Conservation (phyloP, 2,797 vertebrate genomes). For the Triplophysa yarkandensis region DNA sequence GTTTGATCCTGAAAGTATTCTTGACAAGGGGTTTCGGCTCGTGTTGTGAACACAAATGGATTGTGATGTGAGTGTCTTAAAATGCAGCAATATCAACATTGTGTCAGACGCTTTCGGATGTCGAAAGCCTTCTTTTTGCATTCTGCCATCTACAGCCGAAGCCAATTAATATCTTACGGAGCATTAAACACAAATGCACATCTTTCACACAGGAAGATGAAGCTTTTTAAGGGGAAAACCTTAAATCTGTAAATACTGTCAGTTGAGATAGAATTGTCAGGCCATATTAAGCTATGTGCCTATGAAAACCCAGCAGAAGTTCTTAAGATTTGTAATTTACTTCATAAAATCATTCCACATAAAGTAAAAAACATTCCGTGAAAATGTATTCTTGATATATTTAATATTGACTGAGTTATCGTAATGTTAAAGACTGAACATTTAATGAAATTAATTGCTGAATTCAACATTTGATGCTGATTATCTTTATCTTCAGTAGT, state of each 20-base stretch:
- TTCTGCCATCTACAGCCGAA: slow-evolving; percentile 27
- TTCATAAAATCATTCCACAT: too few relatives aligned
- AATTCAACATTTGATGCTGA: too few relatives aligned
- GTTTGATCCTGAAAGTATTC: slow-evolving; percentile 25
- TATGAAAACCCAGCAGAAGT: too few relatives aligned
- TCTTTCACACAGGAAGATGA: not conserved
- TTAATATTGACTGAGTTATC: too few relatives aligned
- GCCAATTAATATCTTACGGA: slow-evolving; percentile 46
- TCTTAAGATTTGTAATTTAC: too few relatives aligned
- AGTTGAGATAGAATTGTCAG: too few relatives aligned
- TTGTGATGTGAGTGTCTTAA: slow-evolving; percentile 34
- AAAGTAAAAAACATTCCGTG: too few relatives aligned
- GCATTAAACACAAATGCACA: slow-evolving; percentile 23
- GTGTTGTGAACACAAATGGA: slow-evolving; percentile 39
- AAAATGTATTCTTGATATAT: too few relatives aligned
- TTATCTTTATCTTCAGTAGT: too few relatives aligned
- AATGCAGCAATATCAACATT: slow-evolving; percentile 40
- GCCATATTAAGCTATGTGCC: too few relatives aligned
- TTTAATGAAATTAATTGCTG: too few relatives aligned
- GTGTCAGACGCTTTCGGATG: slow-evolving; percentile 36
- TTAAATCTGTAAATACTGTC: not conserved
- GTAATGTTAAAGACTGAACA: too few relatives aligned
- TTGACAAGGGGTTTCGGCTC: slow-evolving; percentile 38
- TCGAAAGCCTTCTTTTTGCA: slow-evolving; percentile 28
- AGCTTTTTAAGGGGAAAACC: not conserved